Evolutionary conservation across 2,888 invertebrate genomes (phyloP), one percentile per base, ranked within the genome.

Genomic region (Papilio demoleus): DNA sequence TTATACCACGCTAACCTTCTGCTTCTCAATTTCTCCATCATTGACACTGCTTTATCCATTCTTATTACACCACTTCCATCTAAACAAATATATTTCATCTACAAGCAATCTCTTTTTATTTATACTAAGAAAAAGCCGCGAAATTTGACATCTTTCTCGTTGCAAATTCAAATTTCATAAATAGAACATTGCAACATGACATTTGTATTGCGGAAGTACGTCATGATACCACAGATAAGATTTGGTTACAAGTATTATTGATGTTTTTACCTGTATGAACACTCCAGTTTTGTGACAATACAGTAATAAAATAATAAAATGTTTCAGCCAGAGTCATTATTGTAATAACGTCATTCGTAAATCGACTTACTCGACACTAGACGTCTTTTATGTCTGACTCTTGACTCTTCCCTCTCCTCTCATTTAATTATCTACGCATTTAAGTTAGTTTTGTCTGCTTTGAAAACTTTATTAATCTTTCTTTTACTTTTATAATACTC

Each of bases 221-320:
- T 53, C 53, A 53, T 53, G 6, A 53, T 53, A n/a, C 4, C 0
- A 53, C n/a, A 27, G 53, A 53, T 31, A 53, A 53, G n/a, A 53
- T 53, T 50, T 50, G 4, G 50, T 47, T 27, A 24, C 50, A 50
- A 14, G 50, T 24, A 50, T 50, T 50, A 50, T 50, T 50, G 50
- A n/a, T 50, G 50, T 24, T 27, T 50, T 27, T 50, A 50, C 19
- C 14, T 24, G 14, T 50, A 14, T 6, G 6, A n/a, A 4, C 50
- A 50, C 50, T 50, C 3, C 5, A 50, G 14, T n/a, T 24, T 50
- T 14, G 24, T 47, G 4, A 14, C 12, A 24, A 24, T 24, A 47
- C 12, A n/a, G n/a, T 24, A 45, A 45, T 45, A 45, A 40, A 40
- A 42, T 42, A 19, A 42, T 42, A 42, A 19, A 45, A 4, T 14